Evolutionary conservation across 2,113 vertebrate species (phyloP), one percentile per base, ranked within the genome.

Genomic region (Misgurnus anguillicaudatus): DNA sequence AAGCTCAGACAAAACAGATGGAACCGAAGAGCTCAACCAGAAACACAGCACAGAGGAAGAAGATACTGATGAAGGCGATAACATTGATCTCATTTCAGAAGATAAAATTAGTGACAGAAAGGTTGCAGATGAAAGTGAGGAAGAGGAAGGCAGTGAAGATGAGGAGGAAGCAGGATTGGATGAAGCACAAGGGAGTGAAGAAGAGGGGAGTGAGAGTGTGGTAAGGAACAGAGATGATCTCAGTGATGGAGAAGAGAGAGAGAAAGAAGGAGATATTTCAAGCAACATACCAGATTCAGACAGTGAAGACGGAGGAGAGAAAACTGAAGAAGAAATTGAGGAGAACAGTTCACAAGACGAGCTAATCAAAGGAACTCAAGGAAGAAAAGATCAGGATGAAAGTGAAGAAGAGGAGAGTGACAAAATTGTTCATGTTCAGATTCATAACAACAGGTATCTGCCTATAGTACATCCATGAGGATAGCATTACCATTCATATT

Each of bases 171-270:
- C 58, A 39, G 21, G 36, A 11, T 9, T 14, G 9, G 66, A 66
- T 21, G 48, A 62, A 47, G 58, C 57, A 45, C n/a, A 42, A 3
- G 41, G 9, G 1, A 31, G 24, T 31, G 24, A 31, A 31, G 42
- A 75, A 58, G 58, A 74, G 14, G 68, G 51, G 4, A 53, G 11
- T 14, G 41, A 51, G 4, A 65, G 45, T 11, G 66, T 41, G 3
- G 41, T 16, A 2, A 21, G 10, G 38, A 71, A 39, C 36, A 58
- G n/a, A 72, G 75, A 63, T 13, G 77, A 68, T 5, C 16, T 2
- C 7, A 51, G 24, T 9, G 84, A 82, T 9, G 77, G 78, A 14
- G 11, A 85, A 51, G 84, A 87, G 6, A 75, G 42, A 9, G 80
- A 57, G 2, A 42, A 24, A 17, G 60, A 81, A 24, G 45, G 62